phyloP scores from a whole-genome alignment of 2,113 vertebrate species.

The Nycticryphes semicollaris region DNA sequence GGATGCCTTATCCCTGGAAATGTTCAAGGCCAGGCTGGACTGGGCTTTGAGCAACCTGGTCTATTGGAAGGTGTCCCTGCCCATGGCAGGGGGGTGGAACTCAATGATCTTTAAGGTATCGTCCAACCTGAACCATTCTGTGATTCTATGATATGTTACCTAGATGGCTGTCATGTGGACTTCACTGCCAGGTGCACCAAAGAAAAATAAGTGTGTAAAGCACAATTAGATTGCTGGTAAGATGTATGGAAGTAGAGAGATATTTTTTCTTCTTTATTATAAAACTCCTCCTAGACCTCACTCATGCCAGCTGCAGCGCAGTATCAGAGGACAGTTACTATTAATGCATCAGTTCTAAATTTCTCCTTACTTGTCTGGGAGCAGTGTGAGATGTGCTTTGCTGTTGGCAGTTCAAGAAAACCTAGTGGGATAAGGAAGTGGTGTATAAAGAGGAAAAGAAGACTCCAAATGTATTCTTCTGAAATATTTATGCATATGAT shows the following conservation, averaged over 20 bases:
- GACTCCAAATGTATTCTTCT: background rate
- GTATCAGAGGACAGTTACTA: background rate
- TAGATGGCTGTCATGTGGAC: background rate
- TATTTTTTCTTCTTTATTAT: background rate
- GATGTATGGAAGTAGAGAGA: background rate
- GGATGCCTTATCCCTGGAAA: too few relatives aligned
- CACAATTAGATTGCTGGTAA: background rate
- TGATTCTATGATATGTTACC: background rate
- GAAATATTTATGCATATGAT: background rate
- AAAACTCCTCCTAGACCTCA: background rate
- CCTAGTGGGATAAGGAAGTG: background rate
- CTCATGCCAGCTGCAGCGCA: background rate
- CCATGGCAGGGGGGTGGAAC: too few relatives aligned
- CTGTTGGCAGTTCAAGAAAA: background rate
- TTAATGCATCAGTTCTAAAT: background rate
- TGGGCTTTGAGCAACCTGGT: too few relatives aligned
- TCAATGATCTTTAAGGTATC: too few relatives aligned
- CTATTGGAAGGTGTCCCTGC: too few relatives aligned
- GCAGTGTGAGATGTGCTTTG: background rate
- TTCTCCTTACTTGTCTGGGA: rapidly evolving
- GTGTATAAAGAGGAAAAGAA: background rate
- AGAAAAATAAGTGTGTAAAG: background rate
- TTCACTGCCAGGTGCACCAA: background rate
- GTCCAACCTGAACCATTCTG: too few relatives aligned
- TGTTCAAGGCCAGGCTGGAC: too few relatives aligned